Base-by-base conservation (phyloP, 2,113 vertebrate genomes). In the Turdus rufiventris region DNA sequence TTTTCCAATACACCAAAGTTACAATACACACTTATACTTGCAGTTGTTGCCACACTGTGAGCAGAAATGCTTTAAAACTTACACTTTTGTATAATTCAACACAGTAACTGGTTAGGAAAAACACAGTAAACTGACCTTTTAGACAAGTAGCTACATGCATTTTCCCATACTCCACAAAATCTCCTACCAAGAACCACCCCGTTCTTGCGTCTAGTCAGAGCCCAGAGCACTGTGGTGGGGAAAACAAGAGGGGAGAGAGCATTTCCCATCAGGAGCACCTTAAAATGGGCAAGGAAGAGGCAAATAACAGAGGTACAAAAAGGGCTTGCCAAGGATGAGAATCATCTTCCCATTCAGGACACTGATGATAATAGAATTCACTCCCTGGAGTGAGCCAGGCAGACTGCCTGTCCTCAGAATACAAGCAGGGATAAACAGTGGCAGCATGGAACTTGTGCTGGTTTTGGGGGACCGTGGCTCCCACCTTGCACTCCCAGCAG, bases 221-320 rank as follows among this genome's bases (percentile, higher is more conserved):
- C 12, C 36, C 63, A 72, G 54, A 85, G 36, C 42, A 75, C 28
- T 2, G 0, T 0, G 1, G 19, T 42, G 21, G 10, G 28, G 13
- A 85, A 78, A 60, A 51, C 3, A 34, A 42, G 33, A 67, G n/a
- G 17, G 71, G 28, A n/a, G 10, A 20, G 9, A 29, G 13, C 24
- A 65, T 26, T 68, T 79, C n/a, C 57, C 48, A 57, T 15, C 61
- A 85, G 31, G 5, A 95, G 17, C 43, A 82, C 14, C n/a, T 85
- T 45, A n/a, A 72, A 60, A 33, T 2, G 5, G 12, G 18, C 2
- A 4, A 82, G 38, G 53, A 73, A 88, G n/a, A 80, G 34, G 14
- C 36, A 17, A 71, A 23, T 14, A 28, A 48, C 16, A 85, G 38
- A 88, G 50, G 34, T 40, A 68, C 38, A 53, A 43, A 85, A 85